Conservation (phyloP, 35 echinoderm and acorn worm species). For the Nesometra sesokonis region DNA sequence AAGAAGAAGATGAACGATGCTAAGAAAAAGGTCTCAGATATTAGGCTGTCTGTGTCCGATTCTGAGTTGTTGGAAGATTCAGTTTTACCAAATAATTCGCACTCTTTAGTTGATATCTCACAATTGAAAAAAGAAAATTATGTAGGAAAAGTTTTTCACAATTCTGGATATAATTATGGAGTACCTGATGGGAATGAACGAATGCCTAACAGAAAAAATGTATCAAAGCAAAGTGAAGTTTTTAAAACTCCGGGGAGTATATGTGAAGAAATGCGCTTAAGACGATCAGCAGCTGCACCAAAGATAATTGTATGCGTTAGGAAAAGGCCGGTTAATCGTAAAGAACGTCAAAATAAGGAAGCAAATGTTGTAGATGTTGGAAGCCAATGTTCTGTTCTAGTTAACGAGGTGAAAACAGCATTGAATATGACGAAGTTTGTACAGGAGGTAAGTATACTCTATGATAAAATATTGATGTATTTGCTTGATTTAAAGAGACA, state of each 20-base stretch:
- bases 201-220: neutral
- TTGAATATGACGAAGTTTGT: conserved; percentile 66
- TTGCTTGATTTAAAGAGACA: too few relatives aligned
- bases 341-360: conserved; percentile 44
- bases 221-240: neutral
- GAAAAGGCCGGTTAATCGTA: conserved; percentile 67
- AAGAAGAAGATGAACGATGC: neutral
- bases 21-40: neutral
- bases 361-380: conserved; percentile 43
- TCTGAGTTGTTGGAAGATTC: neutral
- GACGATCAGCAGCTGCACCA: neutral
- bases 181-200: conserved; percentile 23
- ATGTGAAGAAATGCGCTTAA: too few relatives aligned
- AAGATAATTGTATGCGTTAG: conserved; percentile 75
- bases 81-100: neutral
- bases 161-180: conserved; percentile 65
- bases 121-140: conserved; percentile 14
- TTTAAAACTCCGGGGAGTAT: too few relatives aligned
- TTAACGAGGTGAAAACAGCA: conserved; percentile 61
- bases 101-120: neutral
- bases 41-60: conserved; percentile 17
- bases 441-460: conserved; percentile 48
- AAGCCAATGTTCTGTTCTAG: conserved; percentile 13
- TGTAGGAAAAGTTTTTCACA: neutral
- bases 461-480: too few relatives aligned